Evolutionary conservation across 2,888 invertebrate species (phyloP).

Genomic region (Lasioglossum leucozonium): DNA sequence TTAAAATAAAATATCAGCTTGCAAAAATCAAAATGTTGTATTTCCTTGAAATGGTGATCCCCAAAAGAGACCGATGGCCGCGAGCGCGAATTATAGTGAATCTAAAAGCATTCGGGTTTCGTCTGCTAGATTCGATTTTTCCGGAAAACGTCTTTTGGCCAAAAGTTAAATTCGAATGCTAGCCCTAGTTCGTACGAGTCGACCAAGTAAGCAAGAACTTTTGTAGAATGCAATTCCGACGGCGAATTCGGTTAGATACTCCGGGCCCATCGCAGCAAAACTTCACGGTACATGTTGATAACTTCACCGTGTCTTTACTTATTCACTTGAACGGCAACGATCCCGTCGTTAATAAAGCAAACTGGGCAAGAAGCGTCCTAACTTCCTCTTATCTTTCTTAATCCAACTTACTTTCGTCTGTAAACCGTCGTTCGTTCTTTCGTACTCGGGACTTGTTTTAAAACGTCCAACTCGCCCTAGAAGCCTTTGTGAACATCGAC

Average conservation of each 20-base stretch:
- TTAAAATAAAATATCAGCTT: too few species aligned
- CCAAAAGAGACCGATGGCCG: too few species aligned
- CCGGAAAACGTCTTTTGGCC: constrained; percentile 28
- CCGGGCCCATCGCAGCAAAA: constrained; percentile 33
- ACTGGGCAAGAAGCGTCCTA: constrained; percentile 16
- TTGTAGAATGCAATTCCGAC: constrained; percentile 36
- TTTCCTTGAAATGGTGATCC: too few species aligned
- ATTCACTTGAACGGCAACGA: constrained; percentile 34
- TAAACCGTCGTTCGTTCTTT: neutral
- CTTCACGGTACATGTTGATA: constrained; percentile 42
- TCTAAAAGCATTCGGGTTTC: neutral
- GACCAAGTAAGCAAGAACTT: constrained; percentile 42
- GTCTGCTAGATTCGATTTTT: constrained; percentile 36
- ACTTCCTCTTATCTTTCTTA: constrained; percentile 12
- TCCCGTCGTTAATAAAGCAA: constrained; percentile 34
- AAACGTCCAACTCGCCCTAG: neutral
- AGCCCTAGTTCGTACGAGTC: constrained; percentile 42
- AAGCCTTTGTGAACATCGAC: neutral
- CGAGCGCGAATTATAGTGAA: constrained; percentile 29
- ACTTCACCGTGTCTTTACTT: constrained; percentile 34
- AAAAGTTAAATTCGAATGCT: constrained; percentile 43
- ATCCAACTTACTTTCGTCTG: constrained; percentile 1
- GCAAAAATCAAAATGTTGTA: too few species aligned
- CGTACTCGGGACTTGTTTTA: neutral
- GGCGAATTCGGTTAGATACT: constrained; percentile 41